Conservation (phyloP, 2,113 vertebrate genomes). For the Narcine bancroftii region DNA sequence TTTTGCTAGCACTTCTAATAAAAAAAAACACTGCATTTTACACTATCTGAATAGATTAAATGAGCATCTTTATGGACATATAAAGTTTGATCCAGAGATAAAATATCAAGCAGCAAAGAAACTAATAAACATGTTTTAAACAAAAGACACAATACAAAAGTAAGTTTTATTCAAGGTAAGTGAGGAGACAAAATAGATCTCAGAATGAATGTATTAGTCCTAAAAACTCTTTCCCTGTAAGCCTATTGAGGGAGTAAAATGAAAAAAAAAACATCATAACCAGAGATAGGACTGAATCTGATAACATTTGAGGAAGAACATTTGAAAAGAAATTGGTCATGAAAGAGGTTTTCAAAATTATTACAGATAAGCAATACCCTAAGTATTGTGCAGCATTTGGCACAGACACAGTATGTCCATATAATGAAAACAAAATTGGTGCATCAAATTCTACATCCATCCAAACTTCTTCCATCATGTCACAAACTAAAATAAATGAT, state of each 20-base stretch:
- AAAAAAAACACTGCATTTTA: neutral
- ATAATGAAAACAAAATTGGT: neutral
- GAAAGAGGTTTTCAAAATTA: neutral
- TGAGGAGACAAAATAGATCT: neutral
- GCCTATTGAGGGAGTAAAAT: neutral
- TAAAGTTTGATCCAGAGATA: neutral
- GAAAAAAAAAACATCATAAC: neutral
- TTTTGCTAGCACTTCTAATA: neutral
- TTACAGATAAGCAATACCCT: neutral
- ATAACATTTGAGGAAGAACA: neutral
- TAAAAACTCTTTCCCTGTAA: neutral
- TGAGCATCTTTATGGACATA: neutral
- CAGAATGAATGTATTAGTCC: neutral
- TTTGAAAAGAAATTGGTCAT: neutral
- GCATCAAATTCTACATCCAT: neutral
- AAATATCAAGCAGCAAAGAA: neutral
- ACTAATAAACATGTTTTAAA: neutral
- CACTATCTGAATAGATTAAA: neutral
- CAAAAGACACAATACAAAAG: neutral
- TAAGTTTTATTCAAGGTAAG: neutral
- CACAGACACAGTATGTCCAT: neutral
- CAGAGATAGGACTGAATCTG: neutral
- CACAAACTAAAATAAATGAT: neutral
- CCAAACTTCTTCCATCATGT: neutral
- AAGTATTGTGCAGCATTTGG: neutral